These are phyloP conservation scores for Apteryx mantelli DNA, from an alignment of 2,113 vertebrate species.

Conservation along the genomic window DNA sequence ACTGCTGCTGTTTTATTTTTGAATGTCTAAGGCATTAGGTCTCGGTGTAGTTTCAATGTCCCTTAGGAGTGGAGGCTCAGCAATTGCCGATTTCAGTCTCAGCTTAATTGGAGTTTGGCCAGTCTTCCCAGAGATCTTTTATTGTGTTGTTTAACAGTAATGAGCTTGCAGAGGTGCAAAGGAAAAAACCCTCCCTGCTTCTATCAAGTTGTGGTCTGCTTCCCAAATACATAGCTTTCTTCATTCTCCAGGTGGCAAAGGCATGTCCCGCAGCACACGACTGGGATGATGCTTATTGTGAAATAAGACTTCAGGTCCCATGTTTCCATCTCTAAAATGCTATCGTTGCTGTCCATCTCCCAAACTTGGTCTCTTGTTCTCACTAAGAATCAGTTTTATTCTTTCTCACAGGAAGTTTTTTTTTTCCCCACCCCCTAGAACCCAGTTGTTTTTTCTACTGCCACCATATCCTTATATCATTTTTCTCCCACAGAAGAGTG, in stretches of 20 bases:
- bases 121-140: background rate
- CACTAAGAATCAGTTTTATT: background rate
- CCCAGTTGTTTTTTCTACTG: background rate
- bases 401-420: background rate
- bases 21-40: background rate
- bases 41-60: background rate
- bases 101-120: background rate
- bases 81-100: background rate
- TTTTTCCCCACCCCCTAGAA: background rate
- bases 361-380: background rate
- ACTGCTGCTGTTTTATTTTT: background rate
- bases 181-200: background rate
- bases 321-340: background rate
- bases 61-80: background rate
- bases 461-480: background rate
- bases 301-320: background rate
- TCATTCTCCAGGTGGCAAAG: background rate
- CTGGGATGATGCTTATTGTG: background rate
- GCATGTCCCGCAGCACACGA: background rate
- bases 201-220: background rate
- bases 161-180: background rate
- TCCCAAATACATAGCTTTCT: background rate
- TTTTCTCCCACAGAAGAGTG: background rate
- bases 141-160: background rate
- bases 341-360: fast-evolving